Evolutionary conservation across 1,140 invertebrate genomes (phyloP), one percentile per base, ranked within the genome.

Genomic region (Telenomus remus): DNA sequence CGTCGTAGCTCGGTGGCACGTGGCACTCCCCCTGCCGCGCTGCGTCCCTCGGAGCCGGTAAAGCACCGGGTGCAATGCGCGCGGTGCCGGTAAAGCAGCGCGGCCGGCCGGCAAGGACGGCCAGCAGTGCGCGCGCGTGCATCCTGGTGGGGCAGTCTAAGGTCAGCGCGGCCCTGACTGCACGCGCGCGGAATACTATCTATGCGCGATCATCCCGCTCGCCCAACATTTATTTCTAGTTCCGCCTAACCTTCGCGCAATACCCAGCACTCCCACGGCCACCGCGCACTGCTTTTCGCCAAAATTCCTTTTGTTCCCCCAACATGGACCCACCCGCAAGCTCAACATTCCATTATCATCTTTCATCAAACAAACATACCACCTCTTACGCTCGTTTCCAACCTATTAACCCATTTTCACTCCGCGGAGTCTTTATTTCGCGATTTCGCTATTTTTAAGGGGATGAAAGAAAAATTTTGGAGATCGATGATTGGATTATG

Each of bases 101-200:
- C 63, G 53, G 55, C 8, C 64, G 15, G 35, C 56, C 35, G 46
- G 68, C 14, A 12, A 63, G 63, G 63, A 71, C 64, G 54, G 54
- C 71, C 60, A 46, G 37, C 59, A 63, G 60, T 78, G 57, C 49
- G 50, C 48, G 59, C 71, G 61, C 55, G 61, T 15, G 42, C 71
- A 47, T 8, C 63, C 33, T n/a, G 53, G 57, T n/a, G 60, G 70
- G 74, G 63, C 66, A 68, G 80, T 77, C 80, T 87, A 87, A 87
- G 85, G 86, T 87, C 87, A 87, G 83, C 79, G 85, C 81, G 85
- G 84, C 86, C 87, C 84, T 87, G 85, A 86, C 85, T 87, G 84
- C 85, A 86, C 82, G 85, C 84, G 85, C 85, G 83, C 78, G 78
- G 80, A 81, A 83, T 80, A 77, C 82, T 82, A 83, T 83, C 78